Evolutionary conservation across 2,113 vertebrate genomes (phyloP).

Genomic region (Pelecanus crispus): DNA sequence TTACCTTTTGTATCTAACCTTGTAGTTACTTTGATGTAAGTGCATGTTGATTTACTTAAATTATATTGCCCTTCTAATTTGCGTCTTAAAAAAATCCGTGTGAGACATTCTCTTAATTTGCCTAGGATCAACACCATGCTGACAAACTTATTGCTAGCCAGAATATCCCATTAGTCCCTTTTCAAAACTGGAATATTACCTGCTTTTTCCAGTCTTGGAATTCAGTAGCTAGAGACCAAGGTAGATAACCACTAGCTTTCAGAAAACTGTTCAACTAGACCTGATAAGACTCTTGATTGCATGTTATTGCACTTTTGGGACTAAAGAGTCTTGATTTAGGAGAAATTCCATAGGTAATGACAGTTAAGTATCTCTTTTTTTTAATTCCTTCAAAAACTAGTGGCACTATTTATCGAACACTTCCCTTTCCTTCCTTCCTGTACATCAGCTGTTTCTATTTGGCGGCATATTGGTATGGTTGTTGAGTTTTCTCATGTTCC

Average conservation of each 20-base stretch:
- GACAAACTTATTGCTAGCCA: neutral
- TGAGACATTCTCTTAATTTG: neutral
- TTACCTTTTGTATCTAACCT: neutral
- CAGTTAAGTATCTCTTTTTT: neutral
- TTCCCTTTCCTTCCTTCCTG: neutral
- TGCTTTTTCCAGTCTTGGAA: neutral
- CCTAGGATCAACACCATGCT: neutral
- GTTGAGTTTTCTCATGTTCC: neutral
- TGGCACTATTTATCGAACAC: neutral
- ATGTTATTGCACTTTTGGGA: neutral
- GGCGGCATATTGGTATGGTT: rapidly evolving
- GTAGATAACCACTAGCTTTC: neutral
- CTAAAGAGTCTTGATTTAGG: neutral
- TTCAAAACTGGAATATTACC: neutral
- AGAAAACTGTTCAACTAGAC: neutral
- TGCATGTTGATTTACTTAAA: neutral
- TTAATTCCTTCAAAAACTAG: neutral
- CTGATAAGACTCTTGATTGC: neutral
- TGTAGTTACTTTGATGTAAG: neutral
- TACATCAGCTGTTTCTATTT: neutral
- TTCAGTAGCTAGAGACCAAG: neutral
- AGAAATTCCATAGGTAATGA: neutral
- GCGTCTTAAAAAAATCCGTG: neutral
- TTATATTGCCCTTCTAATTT: neutral
- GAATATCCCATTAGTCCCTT: neutral